A percentile compares a stretch with the other conserved stretches of the same genome.
phyloP scores from a whole-genome alignment of 2,113 vertebrate genomes.

The Festucalex cinctus region DNA sequence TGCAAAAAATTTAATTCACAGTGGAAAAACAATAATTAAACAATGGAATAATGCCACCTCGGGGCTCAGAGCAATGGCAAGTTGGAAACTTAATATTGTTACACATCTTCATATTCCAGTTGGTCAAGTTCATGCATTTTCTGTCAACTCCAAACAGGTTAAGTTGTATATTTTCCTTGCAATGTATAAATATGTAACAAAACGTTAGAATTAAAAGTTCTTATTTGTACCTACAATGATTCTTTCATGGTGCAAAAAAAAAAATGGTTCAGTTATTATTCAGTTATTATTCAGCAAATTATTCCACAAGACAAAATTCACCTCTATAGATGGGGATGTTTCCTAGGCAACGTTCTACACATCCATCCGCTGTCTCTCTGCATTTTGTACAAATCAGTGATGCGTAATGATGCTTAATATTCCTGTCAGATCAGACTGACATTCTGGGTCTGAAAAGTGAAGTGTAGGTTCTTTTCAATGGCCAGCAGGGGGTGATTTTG shows the following conservation, averaged over 20 bases:
- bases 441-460: neutral
- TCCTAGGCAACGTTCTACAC: neutral
- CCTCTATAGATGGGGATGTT: neutral
- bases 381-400: slow-evolving; percentile 4
- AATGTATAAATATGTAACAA: neutral
- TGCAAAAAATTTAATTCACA: too few species aligned
- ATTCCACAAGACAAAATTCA: neutral
- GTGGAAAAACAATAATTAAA: neutral
- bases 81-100: too few species aligned
- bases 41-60: neutral
- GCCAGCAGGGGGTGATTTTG: neutral
- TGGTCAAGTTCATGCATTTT: too few species aligned
- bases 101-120: too few species aligned
- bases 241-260: neutral
- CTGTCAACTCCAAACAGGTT: too few species aligned
- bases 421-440: slow-evolving; percentile 3
- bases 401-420: neutral
- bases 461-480: neutral
- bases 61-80: too few species aligned
- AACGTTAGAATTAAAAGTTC: neutral
- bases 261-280: too few species aligned
- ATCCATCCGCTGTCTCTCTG: neutral
- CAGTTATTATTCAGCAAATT: neutral
- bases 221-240: neutral
- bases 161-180: neutral